Evolutionary conservation across 2,888 invertebrate genomes (phyloP).

Genomic region (Euproctis similis): DNA sequence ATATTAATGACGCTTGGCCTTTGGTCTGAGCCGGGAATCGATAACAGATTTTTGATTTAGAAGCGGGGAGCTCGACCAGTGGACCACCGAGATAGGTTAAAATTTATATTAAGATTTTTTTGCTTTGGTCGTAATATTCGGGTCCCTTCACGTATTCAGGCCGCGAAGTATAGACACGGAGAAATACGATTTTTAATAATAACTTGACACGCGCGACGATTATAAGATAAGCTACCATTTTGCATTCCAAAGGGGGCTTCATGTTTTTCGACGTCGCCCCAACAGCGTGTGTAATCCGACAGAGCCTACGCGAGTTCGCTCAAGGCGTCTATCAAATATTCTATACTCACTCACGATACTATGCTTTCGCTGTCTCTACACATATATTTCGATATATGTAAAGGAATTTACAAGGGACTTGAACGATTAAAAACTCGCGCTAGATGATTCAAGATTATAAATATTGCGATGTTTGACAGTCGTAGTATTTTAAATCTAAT

Average conservation of each 20-base stretch:
- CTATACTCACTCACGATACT: constrained; percentile 26
- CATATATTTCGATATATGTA: background rate
- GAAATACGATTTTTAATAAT: constrained; percentile 77
- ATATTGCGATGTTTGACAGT: too few relatives aligned
- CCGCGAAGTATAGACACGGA: constrained; percentile 41
- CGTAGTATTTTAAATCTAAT: too few relatives aligned
- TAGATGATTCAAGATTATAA: background rate
- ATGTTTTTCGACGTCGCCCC: constrained; percentile 58
- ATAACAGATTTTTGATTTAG: too few relatives aligned
- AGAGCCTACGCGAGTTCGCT: constrained; percentile 40
- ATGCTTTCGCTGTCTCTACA: constrained; percentile 7
- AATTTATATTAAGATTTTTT: too few relatives aligned
- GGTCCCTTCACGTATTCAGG: constrained; percentile 37
- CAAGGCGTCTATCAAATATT: constrained; percentile 30
- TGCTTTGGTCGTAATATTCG: constrained; percentile 42
- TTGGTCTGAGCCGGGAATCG: too few relatives aligned
- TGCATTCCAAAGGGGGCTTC: constrained; percentile 65
- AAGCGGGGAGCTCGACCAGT: too few relatives aligned
- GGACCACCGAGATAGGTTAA: too few relatives aligned
- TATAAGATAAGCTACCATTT: constrained; percentile 75
- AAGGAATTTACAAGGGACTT: constrained; percentile 3
- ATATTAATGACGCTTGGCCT: too few relatives aligned
- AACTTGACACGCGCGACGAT: constrained; percentile 76
- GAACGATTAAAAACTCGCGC: constrained; percentile 3
- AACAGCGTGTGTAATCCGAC: constrained; percentile 49